Evolutionary conservation across 2,888 invertebrate species (phyloP), one percentile per base, ranked within the genome.

Genomic region (Drosophila mayaguana): DNA sequence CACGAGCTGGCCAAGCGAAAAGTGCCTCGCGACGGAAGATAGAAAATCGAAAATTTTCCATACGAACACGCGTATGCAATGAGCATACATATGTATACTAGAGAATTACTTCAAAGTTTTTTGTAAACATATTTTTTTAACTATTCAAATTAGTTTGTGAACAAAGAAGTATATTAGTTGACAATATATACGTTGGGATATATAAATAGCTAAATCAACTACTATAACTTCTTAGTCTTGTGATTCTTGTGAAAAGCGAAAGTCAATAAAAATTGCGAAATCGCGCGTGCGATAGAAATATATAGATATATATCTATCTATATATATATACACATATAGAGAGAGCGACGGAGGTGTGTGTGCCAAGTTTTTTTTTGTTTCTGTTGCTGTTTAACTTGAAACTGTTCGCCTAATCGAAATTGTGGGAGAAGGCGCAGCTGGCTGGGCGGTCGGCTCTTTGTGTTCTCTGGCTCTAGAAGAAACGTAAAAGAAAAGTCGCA

Each of bases 1-100:
- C 87, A 85, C 89, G 90, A 92, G 90, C 88, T 89, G 86, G 79
- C 86, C 83, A 87, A 80, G 83, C 89, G 90, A 84, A 79, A 81
- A 91, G 91, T 89, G 88, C 84, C 84, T 81, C 75, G 82, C 82
- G 71, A 76, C 71, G 72, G 65, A 50, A 50, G 12, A 57, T 56
- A 56, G 64, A 81, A 75, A 71, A 66, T 63, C 42, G 56, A 65
- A 71, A 63, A 77, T 75, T 77, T 77, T 77, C 63, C 70, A 79
- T 34, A 59, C 48, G 48, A 59, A 22, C 45, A 63, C 61, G 57
- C 65, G 67, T 48, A 69, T 65, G 76, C 51, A 1, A 67, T 51
- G 40, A 55, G 62, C 54, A 76, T 82, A 68, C 53, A 75, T 83
- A 73, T 80, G 69, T 80, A 80, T 62, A 70, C 61, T 55, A 62